Conservation (phyloP, 2,888 invertebrate species). For the Eupeodes latifasciatus region DNA sequence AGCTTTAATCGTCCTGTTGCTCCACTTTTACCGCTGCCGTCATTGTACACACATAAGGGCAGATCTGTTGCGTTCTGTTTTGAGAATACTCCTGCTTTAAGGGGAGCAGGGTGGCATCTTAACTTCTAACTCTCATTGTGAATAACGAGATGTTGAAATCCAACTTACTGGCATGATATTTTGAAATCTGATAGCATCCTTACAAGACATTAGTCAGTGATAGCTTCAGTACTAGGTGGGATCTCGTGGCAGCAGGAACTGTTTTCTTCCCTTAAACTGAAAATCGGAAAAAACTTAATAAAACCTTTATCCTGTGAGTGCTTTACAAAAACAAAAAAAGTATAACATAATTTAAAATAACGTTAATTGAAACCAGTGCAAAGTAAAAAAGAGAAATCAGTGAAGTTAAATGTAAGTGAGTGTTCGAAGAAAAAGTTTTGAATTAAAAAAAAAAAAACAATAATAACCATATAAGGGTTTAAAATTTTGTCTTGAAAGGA, state of each 20-base stretch:
- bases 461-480: slow-evolving; percentile 14
- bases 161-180: slow-evolving; percentile 69
- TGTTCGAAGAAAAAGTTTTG: slow-evolving; percentile 31
- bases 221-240: slow-evolving; percentile 84
- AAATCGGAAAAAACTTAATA: slow-evolving; percentile 12
- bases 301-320: slow-evolving; percentile 22
- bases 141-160: slow-evolving; percentile 32
- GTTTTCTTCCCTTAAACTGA: slow-evolving; percentile 77
- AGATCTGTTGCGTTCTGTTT: slow-evolving; percentile 14
- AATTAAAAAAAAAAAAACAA: slow-evolving; percentile 7
- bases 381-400: slow-evolving; percentile 29
- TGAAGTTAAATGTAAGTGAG: slow-evolving; percentile 66
- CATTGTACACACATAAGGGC: neutral
- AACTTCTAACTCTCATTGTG: slow-evolving; percentile 28
- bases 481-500: slow-evolving; percentile 52
- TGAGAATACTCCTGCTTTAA: neutral
- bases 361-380: slow-evolving; percentile 18
- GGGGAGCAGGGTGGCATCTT: slow-evolving; percentile 1
- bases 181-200: slow-evolving; percentile 78
- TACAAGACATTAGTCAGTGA: slow-evolving; percentile 78
- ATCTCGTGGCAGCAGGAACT: slow-evolving; percentile 85
- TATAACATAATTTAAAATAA: slow-evolving; percentile 21
- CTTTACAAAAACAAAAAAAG: slow-evolving; percentile 3
- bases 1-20: slow-evolving; percentile 62
- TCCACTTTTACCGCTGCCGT: slow-evolving; percentile 13